Evolutionary conservation across 2,888 invertebrate genomes (phyloP).

Genomic region (Polymixis flavicincta): DNA sequence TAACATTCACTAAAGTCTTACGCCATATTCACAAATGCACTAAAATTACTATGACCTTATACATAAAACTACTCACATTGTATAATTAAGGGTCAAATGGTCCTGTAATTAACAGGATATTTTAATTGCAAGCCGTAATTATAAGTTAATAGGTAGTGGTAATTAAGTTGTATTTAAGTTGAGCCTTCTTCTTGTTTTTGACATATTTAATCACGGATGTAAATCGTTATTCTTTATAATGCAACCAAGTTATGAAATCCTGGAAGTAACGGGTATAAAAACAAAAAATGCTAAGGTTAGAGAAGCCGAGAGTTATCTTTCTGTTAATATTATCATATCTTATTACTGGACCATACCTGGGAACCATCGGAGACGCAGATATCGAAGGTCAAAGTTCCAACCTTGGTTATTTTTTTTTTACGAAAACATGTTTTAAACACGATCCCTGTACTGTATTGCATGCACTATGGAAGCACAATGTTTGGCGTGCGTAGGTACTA

Average conservation of each 20-base stretch:
- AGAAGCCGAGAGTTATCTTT: too few relatives aligned
- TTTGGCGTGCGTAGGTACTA: too few relatives aligned
- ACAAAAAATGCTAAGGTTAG: too few relatives aligned
- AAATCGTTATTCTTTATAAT: constrained; percentile 8
- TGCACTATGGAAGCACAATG: too few relatives aligned
- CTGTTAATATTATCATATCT: too few relatives aligned
- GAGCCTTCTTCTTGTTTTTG: background rate
- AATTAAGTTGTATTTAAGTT: constrained; percentile 30
- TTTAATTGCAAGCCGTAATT: constrained; percentile 31
- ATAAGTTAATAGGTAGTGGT: constrained; percentile 11
- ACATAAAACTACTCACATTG: background rate
- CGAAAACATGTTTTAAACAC: too few relatives aligned
- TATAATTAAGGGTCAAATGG: constrained; percentile 30
- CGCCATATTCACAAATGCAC: background rate
- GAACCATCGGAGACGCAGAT: too few relatives aligned
- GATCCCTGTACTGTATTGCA: too few relatives aligned
- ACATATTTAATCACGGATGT: constrained; percentile 25
- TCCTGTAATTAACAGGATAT: constrained; percentile 23
- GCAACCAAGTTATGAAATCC: constrained; percentile 6
- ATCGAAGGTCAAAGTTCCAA: too few relatives aligned
- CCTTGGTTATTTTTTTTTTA: too few relatives aligned
- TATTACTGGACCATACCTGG: too few relatives aligned
- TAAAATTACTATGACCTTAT: constrained; percentile 3
- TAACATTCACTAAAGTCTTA: background rate
- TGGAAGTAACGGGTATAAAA: too few relatives aligned